Base-by-base conservation (phyloP, 2,888 invertebrate species). In the Polymixis lichenea region DNA sequence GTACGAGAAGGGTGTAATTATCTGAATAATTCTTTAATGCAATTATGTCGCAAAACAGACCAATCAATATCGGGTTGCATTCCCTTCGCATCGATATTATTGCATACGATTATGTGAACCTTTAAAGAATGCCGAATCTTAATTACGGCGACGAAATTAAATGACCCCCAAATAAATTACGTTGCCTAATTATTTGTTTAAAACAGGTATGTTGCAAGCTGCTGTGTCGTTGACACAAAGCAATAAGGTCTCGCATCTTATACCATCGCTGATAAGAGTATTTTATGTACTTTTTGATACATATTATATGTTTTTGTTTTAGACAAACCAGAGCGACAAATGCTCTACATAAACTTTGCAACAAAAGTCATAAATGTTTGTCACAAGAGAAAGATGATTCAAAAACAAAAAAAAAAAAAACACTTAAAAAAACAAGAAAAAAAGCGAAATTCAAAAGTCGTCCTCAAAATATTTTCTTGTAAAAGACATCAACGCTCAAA, bases 31-130 rank as follows among this genome's bases (percentile, higher is more conserved):
- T 51, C 17, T 67, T 62, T 0, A 53, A 78, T 84, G 83, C 85
- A 86, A 84, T 80, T 67, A 79, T 75, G 68, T 72, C 62, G 80
- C 78, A 84, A 83, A 76, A 78, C 87, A 77, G 38, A 74, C 78
- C 66, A 82, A 86, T 86, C 80, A 87, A 87, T 86, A 86, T 78
- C 55, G 64, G 75, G 67, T 58, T 80, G 68, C 73, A 61, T 28
- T 83, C 72, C 67, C 76, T 83, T 85, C 62, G 72, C 58, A 75
- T 72, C 51, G 65, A 82, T 82, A 77, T 81, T 71, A 88, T 67
- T 81, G 76, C 80, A 80, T 78, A 49, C 64, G 60, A 83, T 83
- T 81, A 78, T 72, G 71, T 71, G 61, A 62, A 74, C 75, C 78
- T 72, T 72, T 72, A 77, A 71, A 73, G 70, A 75, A 32, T 78